Conservation (phyloP, 2,888 invertebrate genomes). For the Pristionchus exspectatus region DNA sequence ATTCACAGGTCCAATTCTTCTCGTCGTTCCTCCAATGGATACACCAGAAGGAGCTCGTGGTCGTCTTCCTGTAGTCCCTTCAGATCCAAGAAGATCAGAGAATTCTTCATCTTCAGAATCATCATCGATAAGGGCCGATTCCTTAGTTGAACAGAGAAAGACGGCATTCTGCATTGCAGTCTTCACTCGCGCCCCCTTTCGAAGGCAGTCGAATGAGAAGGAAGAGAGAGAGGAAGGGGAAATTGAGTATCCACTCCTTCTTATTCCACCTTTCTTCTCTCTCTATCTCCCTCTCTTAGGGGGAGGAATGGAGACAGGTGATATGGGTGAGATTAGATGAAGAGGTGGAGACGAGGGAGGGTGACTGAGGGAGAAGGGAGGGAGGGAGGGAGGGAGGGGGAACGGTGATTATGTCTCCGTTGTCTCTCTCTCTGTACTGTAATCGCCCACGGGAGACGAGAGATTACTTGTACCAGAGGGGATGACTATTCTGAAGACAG, state of each 20-base stretch:
- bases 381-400: neutral
- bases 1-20: neutral
- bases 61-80: neutral
- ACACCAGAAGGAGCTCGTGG: neutral
- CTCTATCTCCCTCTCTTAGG: conserved; percentile 12
- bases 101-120: conserved; percentile 37
- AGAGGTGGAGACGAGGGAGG: neutral
- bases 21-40: neutral
- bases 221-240: neutral
- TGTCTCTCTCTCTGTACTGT: neutral
- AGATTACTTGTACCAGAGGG: neutral
- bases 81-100: neutral
- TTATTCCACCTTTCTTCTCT: conserved; percentile 1
- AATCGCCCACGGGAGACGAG: neutral
- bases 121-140: conserved; percentile 19
- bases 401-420: neutral
- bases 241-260: neutral
- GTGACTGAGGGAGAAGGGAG: neutral
- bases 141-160: conserved; percentile 45
- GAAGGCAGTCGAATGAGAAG: neutral
- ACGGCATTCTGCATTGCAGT: neutral
- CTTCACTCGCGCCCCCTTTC: neutral
- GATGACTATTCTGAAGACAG: conserved; percentile 8
- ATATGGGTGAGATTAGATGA: conserved; percentile 40
- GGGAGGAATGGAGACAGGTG: conserved; percentile 31